Conservation (phyloP, 2,888 invertebrate genomes). For the Elmis aenea region DNA sequence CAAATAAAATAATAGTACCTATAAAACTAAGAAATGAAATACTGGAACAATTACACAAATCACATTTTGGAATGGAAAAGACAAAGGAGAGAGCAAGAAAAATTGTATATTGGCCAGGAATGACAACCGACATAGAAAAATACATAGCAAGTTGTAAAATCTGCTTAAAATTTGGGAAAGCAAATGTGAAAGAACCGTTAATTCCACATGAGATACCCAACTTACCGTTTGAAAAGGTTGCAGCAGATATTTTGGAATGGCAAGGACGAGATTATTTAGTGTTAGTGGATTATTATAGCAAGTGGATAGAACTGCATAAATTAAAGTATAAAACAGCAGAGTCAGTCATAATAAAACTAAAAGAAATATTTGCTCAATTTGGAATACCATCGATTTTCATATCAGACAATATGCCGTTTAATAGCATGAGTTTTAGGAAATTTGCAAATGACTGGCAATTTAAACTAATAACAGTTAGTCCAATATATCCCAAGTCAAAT, state of each 20-base stretch:
- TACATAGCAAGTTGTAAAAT: conserved; percentile 6
- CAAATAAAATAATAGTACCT: conserved; percentile 10
- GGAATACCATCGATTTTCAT: conserved; percentile 19
- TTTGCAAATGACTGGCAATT: conserved; percentile 22
- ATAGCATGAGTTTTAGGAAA: conserved; percentile 17
- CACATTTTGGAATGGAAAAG: conserved; percentile 14
- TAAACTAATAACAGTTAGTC: conserved; percentile 19
- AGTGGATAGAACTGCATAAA: conserved; percentile 18
- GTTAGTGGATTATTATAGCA: conserved; percentile 20
- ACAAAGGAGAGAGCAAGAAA: conserved; percentile 10
- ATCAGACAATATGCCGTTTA: conserved; percentile 25
- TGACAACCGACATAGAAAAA: conserved; percentile 10
- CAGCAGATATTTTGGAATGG: conserved; percentile 12
- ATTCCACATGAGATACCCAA: conserved; percentile 12
- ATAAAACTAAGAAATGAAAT: conserved; percentile 3
- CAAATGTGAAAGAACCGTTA: conserved; percentile 14
- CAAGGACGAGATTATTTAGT: conserved; percentile 20
- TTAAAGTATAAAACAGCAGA: conserved; percentile 13
- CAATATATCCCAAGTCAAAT: conserved; percentile 15
- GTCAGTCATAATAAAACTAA: conserved; percentile 16
- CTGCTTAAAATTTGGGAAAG: conserved; percentile 11
- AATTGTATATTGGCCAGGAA: conserved; percentile 13
- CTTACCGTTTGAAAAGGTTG: conserved; percentile 12
- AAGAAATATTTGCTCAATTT: conserved; percentile 17
- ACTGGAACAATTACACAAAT: conserved; percentile 10